Conservation (phyloP, 2,797 vertebrate genomes). For the Harpagifer antarcticus region DNA sequence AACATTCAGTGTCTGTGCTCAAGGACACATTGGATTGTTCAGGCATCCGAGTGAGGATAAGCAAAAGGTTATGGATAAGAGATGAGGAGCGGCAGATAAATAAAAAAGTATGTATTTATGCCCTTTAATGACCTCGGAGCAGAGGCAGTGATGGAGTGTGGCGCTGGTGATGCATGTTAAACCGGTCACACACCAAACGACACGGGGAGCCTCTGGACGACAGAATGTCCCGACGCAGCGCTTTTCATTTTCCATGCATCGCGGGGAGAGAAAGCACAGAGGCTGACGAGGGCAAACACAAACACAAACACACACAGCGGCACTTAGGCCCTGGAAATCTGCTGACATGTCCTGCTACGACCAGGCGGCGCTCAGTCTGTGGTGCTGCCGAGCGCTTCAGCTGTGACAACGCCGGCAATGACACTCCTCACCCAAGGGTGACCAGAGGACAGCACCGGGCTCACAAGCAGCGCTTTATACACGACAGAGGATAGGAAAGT, state of each 20-base stretch:
- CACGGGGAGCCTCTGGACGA: conserved; percentile 64
- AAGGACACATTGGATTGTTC: neutral
- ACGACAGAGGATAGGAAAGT: conserved; percentile 40
- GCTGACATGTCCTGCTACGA: conserved; percentile 77
- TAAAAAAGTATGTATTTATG: neutral
- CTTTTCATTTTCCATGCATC: conserved; percentile 77
- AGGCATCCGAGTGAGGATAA: neutral
- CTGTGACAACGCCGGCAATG: conserved; percentile 64
- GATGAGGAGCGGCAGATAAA: neutral
- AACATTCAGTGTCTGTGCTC: neutral
- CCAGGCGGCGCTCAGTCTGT: conserved; percentile 70
- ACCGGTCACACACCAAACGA: conserved; percentile 47
- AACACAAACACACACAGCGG: conserved; percentile 52
- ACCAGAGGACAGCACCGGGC: conserved; percentile 55
- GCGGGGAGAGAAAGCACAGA: conserved; percentile 70
- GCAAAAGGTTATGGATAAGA: conserved; percentile 14
- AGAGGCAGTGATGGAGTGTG: conserved; percentile 14
- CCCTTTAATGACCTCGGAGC: conserved; percentile 40
- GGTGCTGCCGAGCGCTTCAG: conserved; percentile 58
- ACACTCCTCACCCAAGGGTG: conserved; percentile 67
- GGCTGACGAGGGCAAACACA: conserved; percentile 74
- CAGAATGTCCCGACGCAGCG: conserved; percentile 80
- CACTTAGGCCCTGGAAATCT: conserved; percentile 74
- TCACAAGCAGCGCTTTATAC: conserved; percentile 30
- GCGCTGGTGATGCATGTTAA: conserved; percentile 55